Conservation (phyloP, 2,113 vertebrate genomes). For the Dissostichus mawsoni region DNA sequence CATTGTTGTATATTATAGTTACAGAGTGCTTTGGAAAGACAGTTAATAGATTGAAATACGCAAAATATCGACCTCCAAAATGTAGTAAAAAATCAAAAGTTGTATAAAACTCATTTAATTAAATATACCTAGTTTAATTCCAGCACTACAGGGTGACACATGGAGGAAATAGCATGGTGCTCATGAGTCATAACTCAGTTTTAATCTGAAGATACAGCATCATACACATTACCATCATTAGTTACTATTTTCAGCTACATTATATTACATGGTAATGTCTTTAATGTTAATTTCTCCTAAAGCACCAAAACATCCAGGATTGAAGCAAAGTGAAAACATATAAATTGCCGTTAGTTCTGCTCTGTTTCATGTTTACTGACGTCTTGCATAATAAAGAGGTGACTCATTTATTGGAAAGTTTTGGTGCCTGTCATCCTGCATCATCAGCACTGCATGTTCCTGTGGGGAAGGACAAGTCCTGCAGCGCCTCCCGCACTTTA, state of each 20-base stretch:
- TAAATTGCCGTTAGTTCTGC: background rate
- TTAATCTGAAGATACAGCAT: background rate
- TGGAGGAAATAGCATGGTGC: background rate
- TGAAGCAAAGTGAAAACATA: background rate
- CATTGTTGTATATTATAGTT: too few relatives aligned
- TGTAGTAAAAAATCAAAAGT: too few relatives aligned
- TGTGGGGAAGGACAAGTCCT: background rate
- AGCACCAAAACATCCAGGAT: background rate
- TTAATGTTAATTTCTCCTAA: background rate
- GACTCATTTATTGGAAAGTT: background rate
- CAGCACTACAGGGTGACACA: background rate
- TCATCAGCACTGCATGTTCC: background rate
- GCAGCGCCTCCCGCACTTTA: background rate
- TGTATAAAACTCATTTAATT: too few relatives aligned
- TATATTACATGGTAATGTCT: background rate
- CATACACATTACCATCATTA: background rate
- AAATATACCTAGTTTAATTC: background rate
- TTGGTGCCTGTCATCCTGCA: background rate
- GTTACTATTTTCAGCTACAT: background rate
- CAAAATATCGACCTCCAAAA: too few relatives aligned
- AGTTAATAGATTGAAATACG: too few relatives aligned
- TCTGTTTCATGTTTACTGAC: background rate
- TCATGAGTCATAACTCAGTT: background rate
- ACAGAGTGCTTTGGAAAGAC: too few relatives aligned
- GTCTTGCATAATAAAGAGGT: background rate